Percentiles rank a stretch among this genome's conserved stretches.
Evolutionary conservation across 2,888 invertebrate genomes (phyloP).

Genomic region (Pemphredon lugubris): DNA sequence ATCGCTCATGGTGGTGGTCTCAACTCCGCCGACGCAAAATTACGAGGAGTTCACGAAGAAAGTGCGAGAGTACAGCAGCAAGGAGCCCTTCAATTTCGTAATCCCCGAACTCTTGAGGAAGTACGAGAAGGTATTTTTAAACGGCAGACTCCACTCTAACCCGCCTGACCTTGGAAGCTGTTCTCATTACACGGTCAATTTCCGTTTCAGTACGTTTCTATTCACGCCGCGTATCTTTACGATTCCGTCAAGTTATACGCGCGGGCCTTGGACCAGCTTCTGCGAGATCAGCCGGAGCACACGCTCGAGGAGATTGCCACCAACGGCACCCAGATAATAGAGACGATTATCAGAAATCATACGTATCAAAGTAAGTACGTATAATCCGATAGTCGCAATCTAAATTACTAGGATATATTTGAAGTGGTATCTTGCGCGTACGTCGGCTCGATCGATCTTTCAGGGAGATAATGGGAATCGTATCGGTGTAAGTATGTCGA

Average conservation of each 20-base stretch:
- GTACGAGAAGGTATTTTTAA: slow-evolving; percentile 76
- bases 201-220: slow-evolving; percentile 89
- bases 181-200: slow-evolving; percentile 20
- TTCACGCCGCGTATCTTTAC: slow-evolving; percentile 96
- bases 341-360: slow-evolving; percentile 91
- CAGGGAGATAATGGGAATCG: background rate
- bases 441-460: background rate
- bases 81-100: slow-evolving; percentile 91
- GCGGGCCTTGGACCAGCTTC: slow-evolving; percentile 89
- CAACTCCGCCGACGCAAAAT: slow-evolving; percentile 89
- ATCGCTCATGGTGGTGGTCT: slow-evolving; percentile 93
- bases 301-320: slow-evolving; percentile 87
- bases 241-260: slow-evolving; percentile 97
- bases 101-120: slow-evolving; percentile 84
- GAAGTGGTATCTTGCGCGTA: slow-evolving; percentile 32
- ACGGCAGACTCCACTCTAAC: background rate
- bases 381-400: slow-evolving; percentile 60
- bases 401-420: background rate
- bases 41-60: slow-evolving; percentile 90
- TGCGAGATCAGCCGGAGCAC: slow-evolving; percentile 84
- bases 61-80: slow-evolving; percentile 90
- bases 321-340: slow-evolving; percentile 94
- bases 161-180: too few species aligned
- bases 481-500: background rate
- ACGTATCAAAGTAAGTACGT: slow-evolving; percentile 91